phyloP scores from a whole-genome alignment of 2,797 vertebrate species.

The Eospalax fontanierii region DNA sequence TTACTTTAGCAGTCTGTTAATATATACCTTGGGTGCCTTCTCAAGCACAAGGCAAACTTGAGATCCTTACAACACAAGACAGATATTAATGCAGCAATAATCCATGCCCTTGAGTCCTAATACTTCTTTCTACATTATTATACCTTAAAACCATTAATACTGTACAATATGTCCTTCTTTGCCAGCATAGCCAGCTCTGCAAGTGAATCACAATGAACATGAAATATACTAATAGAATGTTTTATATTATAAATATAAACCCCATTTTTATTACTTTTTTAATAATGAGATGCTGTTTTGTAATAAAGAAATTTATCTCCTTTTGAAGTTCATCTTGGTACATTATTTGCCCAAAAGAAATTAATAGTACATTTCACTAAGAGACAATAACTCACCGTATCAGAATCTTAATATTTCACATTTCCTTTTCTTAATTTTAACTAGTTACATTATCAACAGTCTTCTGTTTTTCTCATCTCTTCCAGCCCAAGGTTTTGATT shows the following conservation, averaged over 20 bases:
- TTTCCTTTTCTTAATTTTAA: slow-evolving; percentile 49
- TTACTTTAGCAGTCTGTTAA: slow-evolving; percentile 60
- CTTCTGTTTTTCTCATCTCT: slow-evolving; percentile 16
- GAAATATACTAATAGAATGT: slow-evolving; percentile 46
- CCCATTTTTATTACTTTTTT: slow-evolving; percentile 45
- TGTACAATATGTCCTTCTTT: slow-evolving; percentile 49
- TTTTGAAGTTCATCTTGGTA: background rate
- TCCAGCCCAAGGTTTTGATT: background rate
- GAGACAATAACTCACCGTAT: background rate
- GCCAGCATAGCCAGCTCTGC: slow-evolving; percentile 39
- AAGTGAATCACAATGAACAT: slow-evolving; percentile 63
- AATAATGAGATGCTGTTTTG: slow-evolving; percentile 38
- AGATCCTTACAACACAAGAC: slow-evolving; percentile 31
- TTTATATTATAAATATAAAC: slow-evolving; percentile 58
- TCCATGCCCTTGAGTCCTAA: slow-evolving; percentile 58
- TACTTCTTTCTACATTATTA: slow-evolving; percentile 50
- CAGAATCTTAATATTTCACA: slow-evolving; percentile 46
- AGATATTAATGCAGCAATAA: slow-evolving; percentile 72
- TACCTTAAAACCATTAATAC: slow-evolving; percentile 71
- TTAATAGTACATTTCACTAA: slow-evolving; percentile 49
- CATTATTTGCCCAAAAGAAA: slow-evolving; percentile 51
- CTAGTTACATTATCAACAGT: background rate
- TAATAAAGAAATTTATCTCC: slow-evolving; percentile 60
- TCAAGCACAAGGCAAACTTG: slow-evolving; percentile 38
- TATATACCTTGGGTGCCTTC: slow-evolving; percentile 41